Base-by-base conservation (phyloP, 2,888 invertebrate genomes). In the Pelosia muscerda region DNA sequence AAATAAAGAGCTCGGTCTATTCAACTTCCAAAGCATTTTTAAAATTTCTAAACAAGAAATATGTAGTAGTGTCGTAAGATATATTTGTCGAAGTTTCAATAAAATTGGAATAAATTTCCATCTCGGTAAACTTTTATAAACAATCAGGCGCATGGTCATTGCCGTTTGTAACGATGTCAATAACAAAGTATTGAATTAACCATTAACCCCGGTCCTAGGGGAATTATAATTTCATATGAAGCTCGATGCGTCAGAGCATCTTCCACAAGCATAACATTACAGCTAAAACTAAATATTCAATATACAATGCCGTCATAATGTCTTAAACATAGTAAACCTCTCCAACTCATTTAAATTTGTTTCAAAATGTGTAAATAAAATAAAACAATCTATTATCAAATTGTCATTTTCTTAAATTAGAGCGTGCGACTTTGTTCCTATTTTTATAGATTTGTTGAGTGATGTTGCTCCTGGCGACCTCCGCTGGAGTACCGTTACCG, bases 111-210 rank as follows among this genome's bases (percentile, higher is more conserved):
- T 19, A 22, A 65, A 64, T 58, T 57, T 63, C n/a, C 56, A 25
- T 63, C n/a, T 57, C 56, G 65, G 65, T 70, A 60, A 76, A 69
- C 54, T 76, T 77, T 75, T 72, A 55, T 72, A 75, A 77, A 77
- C 61, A 76, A 74, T 77, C 75, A 71, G 66, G 65, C 71, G 68
- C 84, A 86, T 81, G 86, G 86, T 88, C 88, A 87, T 74, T 87
- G 85, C 81, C 83, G 82, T 78, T 71, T 77, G 66, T 73, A 81
- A 77, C 76, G 76, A 82, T 82, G 79, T 83, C 82, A 86, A 86
- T 89, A 87, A 89, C 88, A 91, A 88, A 89, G 89, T 86, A 86
- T 85, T 90, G 91, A 90, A 90, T 90, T 87, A 91, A 85, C 84
- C 90, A 90, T 90, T 81, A 78, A 71, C 76, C 69, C 69, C 67